Percentiles rank a stretch among this genome's conserved stretches.
phyloP scores from a whole-genome alignment of 1,140 invertebrate genomes.

The Scaptomyza hsui region DNA sequence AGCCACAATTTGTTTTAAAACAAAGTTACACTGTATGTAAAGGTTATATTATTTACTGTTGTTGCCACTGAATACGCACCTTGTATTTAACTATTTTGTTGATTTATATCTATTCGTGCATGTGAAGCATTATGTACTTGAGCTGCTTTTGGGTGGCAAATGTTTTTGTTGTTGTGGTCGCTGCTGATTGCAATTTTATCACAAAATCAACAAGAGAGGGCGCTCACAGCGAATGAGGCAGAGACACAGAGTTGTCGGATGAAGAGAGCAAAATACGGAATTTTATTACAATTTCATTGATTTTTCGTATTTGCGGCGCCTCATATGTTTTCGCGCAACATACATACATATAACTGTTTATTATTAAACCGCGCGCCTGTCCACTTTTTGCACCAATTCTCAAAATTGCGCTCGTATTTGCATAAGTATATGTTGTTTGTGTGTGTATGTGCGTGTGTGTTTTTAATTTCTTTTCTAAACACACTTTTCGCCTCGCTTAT shows the following conservation, averaged over 20 bases:
- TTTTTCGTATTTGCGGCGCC: constrained; percentile 77
- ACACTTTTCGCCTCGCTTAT: constrained; percentile 70
- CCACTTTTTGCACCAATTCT: constrained; percentile 75
- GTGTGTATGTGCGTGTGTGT: constrained; percentile 67
- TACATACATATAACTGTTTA: constrained; percentile 76
- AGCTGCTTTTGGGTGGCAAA: constrained; percentile 54
- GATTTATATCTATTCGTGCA: constrained; percentile 17
- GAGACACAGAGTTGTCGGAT: constrained; percentile 47
- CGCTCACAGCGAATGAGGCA: constrained; percentile 41
- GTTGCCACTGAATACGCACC: constrained; percentile 65
- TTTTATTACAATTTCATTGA: constrained; percentile 82
- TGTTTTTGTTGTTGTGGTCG: constrained; percentile 60
- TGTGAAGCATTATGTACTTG: constrained; percentile 44
- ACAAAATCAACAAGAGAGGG: constrained; percentile 75
- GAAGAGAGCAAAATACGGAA: constrained; percentile 70
- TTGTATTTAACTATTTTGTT: constrained; percentile 49
- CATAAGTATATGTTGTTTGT: constrained; percentile 43
- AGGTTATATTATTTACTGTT: constrained; percentile 50
- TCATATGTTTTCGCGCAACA: constrained; percentile 74
- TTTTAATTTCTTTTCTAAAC: constrained; percentile 83
- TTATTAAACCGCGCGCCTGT: constrained; percentile 78
- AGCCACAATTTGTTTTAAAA: constrained; percentile 20
- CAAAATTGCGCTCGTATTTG: constrained; percentile 48
- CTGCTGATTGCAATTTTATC: constrained; percentile 79
- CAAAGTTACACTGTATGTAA: constrained; percentile 33